Percentiles rank a stretch among this genome's conserved stretches.
phyloP scores from a whole-genome alignment of 2,888 invertebrate species.

The Scaptomyza cyrtandrae region DNA sequence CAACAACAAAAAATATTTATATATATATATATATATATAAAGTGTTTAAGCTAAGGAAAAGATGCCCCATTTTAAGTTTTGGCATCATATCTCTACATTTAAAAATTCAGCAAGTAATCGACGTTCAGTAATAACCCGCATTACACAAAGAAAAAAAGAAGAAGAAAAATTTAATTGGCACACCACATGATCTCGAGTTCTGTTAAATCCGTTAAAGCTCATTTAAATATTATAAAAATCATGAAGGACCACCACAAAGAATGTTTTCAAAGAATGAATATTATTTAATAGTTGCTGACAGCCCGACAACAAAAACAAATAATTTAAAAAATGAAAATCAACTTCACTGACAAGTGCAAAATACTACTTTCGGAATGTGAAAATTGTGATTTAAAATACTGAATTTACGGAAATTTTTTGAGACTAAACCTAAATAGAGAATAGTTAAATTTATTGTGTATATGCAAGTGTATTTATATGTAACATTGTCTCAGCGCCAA shows the following conservation, averaged over 20 bases:
- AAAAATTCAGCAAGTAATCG: slow-evolving; percentile 35
- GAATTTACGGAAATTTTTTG: slow-evolving; percentile 66
- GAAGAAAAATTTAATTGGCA: slow-evolving; percentile 59
- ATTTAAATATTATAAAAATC: slow-evolving; percentile 49
- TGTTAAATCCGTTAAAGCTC: slow-evolving; percentile 58
- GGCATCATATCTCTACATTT: slow-evolving; percentile 31
- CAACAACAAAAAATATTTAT: slow-evolving; percentile 2
- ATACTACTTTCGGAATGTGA: slow-evolving; percentile 56
- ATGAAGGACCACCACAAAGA: slow-evolving; percentile 46
- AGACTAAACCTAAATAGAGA: slow-evolving; percentile 67
- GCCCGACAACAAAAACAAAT: slow-evolving; percentile 14
- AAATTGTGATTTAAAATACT: slow-evolving; percentile 68
- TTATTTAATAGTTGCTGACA: slow-evolving; percentile 39
- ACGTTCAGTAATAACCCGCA: slow-evolving; percentile 40
- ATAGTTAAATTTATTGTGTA: slow-evolving; percentile 62
- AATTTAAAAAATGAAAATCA: slow-evolving; percentile 21
- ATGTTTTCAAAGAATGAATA: slow-evolving; percentile 42
- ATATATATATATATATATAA: neutral
- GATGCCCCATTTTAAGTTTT: slow-evolving; percentile 32
- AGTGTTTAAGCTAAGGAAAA: slow-evolving; percentile 21
- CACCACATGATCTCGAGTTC: slow-evolving; percentile 72
- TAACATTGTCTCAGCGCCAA: slow-evolving; percentile 63
- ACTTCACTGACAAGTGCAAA: slow-evolving; percentile 57
- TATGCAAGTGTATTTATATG: slow-evolving; percentile 59
- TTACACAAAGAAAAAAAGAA: slow-evolving; percentile 30